phyloP scores from a whole-genome alignment of 2,797 vertebrate species.

The Cossypha dichroa region DNA sequence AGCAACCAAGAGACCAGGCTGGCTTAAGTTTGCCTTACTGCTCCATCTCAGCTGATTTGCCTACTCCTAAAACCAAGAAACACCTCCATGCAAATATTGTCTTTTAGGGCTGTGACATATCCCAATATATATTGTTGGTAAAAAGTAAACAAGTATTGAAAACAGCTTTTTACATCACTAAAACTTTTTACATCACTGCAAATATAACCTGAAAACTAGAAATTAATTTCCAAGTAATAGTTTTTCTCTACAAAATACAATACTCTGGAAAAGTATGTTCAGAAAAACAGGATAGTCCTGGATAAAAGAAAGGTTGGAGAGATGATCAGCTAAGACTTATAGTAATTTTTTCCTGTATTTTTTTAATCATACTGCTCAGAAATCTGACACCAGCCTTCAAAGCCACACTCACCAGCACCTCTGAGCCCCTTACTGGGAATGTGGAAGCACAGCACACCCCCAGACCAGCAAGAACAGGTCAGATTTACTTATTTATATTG shows the following conservation, averaged over 20 bases:
- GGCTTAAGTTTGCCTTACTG: not conserved
- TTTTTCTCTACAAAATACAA: not conserved
- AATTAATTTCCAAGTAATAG: not conserved
- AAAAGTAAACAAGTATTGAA: not conserved
- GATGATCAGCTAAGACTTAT: not conserved
- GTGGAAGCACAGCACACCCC: not conserved
- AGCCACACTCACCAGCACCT: not conserved
- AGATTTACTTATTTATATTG: not conserved
- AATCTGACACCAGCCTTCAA: not conserved
- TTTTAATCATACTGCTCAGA: not conserved
- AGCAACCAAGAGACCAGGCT: not conserved
- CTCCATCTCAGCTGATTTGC: not conserved
- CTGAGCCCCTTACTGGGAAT: not conserved
- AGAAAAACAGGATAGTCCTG: not conserved
- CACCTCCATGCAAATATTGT: not conserved
- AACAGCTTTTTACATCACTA: not conserved
- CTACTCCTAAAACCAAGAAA: not conserved
- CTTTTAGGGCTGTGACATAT: not conserved
- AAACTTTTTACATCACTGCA: not conserved
- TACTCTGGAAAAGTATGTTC: not conserved
- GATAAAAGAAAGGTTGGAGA: not conserved
- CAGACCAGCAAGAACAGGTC: not conserved
- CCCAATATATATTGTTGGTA: not conserved
- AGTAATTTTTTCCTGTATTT: not conserved
- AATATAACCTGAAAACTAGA: not conserved